Base-by-base conservation (phyloP, 2,113 vertebrate genomes). In the Ariopsis seemanni region DNA sequence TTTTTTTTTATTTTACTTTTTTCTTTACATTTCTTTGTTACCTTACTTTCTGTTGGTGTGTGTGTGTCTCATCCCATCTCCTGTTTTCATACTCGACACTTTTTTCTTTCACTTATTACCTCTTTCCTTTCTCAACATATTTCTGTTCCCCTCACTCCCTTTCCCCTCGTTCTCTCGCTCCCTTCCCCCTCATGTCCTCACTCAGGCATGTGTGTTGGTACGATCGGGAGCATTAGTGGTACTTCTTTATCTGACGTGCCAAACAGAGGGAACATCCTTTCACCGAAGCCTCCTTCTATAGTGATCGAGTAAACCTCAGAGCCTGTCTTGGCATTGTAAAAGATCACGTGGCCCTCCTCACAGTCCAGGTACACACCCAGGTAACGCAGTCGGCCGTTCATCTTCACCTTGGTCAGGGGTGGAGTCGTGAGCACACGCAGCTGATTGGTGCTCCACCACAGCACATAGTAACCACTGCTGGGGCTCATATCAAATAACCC, bases 401-500 rank as follows among this genome's bases (percentile, higher is more conserved):
- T 50, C 89, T 94, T 95, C 50, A 95, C 92, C 93, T 95, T 95
- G n/a, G 91, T 89, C 0, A 94, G 94, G 0, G 94, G 92, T 0
- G 93, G 93, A 0, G 87, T 0, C 0, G 95, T 95, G 50, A 96
- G 94, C 0, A 93, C 94, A 0, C 93, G 88, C 62, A 96, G 89
- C 0, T 95, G 93, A 75, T 83, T 90, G 22, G 88, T 90, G 58
- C 92, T 93, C 94, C 94, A 95, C 95, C 95, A 95, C 89, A 96
- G 52, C 79, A 91, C 91, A 79, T 92, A 95, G 94, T 95, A 96
- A 0, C 95, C 94, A 0, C 87, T 92, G 1, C 88, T 7, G 0
- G 95, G 95, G 10, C 91, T 93, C 95, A 96, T 95, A 87, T 95
- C 95, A 1, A 96, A 95, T 87, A 95, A 91, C 15, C 95, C 95